Evolutionary conservation across 2,888 invertebrate genomes (phyloP).

Genomic region (Pristionchus japonicus): DNA sequence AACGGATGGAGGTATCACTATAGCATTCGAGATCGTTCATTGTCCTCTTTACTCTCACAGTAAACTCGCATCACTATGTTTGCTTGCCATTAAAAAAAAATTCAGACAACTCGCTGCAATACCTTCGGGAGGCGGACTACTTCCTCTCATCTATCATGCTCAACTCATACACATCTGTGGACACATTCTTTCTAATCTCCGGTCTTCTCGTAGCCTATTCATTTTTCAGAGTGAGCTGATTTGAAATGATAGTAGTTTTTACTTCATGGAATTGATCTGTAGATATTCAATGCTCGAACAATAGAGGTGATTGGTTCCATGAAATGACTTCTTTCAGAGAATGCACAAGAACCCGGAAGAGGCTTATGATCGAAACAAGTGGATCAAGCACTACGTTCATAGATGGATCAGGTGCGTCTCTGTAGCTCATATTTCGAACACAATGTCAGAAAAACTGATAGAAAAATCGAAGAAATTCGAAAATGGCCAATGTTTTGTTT

Average conservation of each 20-base stretch:
- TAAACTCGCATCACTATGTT: too few relatives aligned
- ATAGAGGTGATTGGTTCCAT: too few relatives aligned
- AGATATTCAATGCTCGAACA: too few relatives aligned
- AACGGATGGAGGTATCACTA: too few relatives aligned
- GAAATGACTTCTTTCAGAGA: not conserved
- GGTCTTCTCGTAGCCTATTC: not conserved
- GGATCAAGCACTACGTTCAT: conserved; percentile 32
- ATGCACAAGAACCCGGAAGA: not conserved
- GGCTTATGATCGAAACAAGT: not conserved
- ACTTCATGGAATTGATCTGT: too few relatives aligned
- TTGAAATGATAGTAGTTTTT: not conserved
- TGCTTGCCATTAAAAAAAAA: too few relatives aligned
- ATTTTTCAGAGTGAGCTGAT: not conserved
- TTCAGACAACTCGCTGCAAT: not conserved
- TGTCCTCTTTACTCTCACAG: too few relatives aligned
- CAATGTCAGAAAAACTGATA: not conserved
- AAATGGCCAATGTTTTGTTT: too few relatives aligned
- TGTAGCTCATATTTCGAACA: not conserved
- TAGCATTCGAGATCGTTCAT: too few relatives aligned
- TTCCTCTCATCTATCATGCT: not conserved
- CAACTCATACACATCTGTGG: not conserved
- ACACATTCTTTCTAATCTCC: not conserved
- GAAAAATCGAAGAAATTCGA: too few relatives aligned
- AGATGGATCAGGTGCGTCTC: conserved; percentile 18
- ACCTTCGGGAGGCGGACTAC: not conserved